Evolutionary conservation across 2,888 invertebrate species (phyloP).

Genomic region (Dasypolia templi): DNA sequence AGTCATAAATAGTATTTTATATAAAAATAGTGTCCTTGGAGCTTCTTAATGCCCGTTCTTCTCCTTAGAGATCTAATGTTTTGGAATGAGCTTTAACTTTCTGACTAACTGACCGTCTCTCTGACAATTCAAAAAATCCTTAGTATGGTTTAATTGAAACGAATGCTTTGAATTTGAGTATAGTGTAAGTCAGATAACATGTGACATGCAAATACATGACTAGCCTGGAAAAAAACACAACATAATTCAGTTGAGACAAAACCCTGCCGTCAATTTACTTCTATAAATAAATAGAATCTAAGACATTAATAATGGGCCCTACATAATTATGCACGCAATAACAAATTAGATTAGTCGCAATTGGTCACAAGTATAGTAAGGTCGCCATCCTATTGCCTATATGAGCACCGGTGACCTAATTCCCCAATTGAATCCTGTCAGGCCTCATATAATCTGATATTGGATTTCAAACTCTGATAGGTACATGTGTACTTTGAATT

Average conservation of each 20-base stretch:
- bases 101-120: no score
- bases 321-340: conserved; percentile 39
- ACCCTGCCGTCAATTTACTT: not conserved
- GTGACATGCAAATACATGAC: not conserved
- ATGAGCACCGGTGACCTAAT: conserved; percentile 40
- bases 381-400: conserved; percentile 26
- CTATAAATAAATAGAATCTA: conserved; percentile 9
- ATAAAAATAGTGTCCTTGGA: no score
- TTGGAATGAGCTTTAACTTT: no score
- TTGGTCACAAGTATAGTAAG: conserved; percentile 52
- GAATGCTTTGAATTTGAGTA: no score
- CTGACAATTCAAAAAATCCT: no score
- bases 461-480: conserved; percentile 36
- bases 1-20: no score
- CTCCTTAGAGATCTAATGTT: no score
- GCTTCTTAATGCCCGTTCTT: no score
- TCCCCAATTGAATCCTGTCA: conserved; percentile 51
- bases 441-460: conserved; percentile 49
- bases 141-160: no score
- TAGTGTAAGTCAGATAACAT: no score
- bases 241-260: not conserved
- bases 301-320: conserved; percentile 37
- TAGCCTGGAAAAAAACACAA: not conserved
- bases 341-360: conserved; percentile 51
- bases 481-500: conserved; percentile 37